Evolutionary conservation across 2,888 invertebrate genomes (phyloP).

Genomic region (Drosophila mayaguana): DNA sequence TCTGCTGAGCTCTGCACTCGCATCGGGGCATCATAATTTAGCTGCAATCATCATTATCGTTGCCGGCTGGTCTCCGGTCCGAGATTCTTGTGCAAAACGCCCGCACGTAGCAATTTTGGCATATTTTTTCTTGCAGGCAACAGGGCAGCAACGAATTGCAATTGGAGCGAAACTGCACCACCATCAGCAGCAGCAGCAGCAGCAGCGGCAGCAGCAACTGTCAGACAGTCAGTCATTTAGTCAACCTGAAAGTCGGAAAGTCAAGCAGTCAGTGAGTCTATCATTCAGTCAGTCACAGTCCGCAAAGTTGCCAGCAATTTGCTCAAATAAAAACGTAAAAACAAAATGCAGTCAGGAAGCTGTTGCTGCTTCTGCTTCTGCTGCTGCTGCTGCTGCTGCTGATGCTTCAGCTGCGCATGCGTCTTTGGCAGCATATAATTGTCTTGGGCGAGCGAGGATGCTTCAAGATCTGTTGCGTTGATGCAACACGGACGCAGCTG

Average conservation of each 20-base stretch:
- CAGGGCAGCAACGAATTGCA: conserved; percentile 56
- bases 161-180: conserved; percentile 48
- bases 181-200: conserved; percentile 17
- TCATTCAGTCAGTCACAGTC: conserved; percentile 78
- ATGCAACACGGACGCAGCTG: conserved; percentile 60
- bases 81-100: conserved; percentile 72
- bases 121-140: conserved; percentile 42
- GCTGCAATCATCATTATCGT: conserved; percentile 84
- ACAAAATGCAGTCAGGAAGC: conserved; percentile 68
- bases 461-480: conserved; percentile 58
- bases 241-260: conserved; percentile 64
- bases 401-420: conserved; percentile 64
- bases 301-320: conserved; percentile 80
- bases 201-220: conserved; percentile 55
- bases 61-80: conserved; percentile 52
- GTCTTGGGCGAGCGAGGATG: conserved; percentile 71
- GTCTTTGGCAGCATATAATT: conserved; percentile 81
- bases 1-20: conserved; percentile 48
- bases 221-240: conserved; percentile 74
- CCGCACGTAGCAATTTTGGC: conserved; percentile 78
- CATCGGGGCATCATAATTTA: conserved; percentile 82
- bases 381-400: conserved; percentile 36
- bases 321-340: conserved; percentile 81
- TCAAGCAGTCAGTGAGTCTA: conserved; percentile 75
- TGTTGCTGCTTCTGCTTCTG: conserved; percentile 9